A percentile compares a stretch with the other conserved stretches of the same genome.
These are phyloP conservation scores for Pogonus chalceus DNA, from an alignment of 1,140 invertebrate genomes.

Conservation along the genomic window DNA sequence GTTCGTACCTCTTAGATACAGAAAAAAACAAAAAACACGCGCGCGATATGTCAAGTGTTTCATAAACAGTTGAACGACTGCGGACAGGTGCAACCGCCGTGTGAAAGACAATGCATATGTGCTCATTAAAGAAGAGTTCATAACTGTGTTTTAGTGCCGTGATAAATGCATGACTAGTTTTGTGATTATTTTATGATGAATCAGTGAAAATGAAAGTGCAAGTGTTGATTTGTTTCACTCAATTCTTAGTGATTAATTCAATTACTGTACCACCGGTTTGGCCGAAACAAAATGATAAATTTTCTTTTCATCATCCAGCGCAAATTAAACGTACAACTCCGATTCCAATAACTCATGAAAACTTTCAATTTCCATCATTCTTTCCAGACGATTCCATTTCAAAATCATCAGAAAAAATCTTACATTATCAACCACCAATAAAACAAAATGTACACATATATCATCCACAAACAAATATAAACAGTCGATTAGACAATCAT, in stretches of 20 bases:
- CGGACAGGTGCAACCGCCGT: background rate
- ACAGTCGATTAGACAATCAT: background rate
- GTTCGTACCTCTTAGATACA: no score
- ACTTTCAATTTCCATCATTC: no score
- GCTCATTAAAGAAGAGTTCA: background rate
- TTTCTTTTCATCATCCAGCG: background rate
- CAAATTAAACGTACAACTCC: background rate
- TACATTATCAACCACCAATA: background rate
- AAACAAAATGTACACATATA: background rate
- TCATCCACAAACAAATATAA: background rate
- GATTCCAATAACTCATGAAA: background rate
- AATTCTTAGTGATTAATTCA: background rate
- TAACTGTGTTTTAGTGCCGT: background rate
- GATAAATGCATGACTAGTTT: no score
- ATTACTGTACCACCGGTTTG: background rate
- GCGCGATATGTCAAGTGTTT: background rate
- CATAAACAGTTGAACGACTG: background rate
- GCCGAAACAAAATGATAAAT: background rate
- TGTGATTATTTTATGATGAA: no score
- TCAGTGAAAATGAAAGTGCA: no score
- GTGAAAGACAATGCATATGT: background rate
- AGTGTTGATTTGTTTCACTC: background rate
- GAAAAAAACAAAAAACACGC: no score
- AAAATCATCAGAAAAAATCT: background rate
- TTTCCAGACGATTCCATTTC: no score